A percentile compares a stretch with the other conserved stretches of the same genome.
phyloP scores from a whole-genome alignment of 2,888 invertebrate species.

The Agelastica alni region DNA sequence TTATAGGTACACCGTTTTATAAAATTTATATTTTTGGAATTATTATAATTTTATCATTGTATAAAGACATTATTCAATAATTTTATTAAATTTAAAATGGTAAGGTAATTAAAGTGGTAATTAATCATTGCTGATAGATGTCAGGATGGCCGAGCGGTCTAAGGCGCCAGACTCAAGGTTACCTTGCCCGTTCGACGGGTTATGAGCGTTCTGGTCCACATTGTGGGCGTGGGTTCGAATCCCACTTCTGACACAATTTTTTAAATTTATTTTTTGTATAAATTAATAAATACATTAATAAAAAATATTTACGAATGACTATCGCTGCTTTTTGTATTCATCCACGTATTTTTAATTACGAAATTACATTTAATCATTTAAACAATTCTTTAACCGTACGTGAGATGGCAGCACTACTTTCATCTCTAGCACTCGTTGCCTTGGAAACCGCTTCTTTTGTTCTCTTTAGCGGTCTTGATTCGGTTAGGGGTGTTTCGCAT shows the following conservation, averaged over 20 bases:
- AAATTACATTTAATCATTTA: constrained; percentile 18
- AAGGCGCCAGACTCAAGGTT: constrained; percentile 68
- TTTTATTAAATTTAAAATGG: no score
- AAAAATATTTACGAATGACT: not conserved
- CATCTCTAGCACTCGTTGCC: constrained; percentile 45
- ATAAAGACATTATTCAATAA: no score
- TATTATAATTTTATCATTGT: no score
- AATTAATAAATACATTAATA: constrained; percentile 1
- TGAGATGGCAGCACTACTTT: constrained; percentile 42
- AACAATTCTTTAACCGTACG: no score
- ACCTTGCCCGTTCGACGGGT: constrained; percentile 39
- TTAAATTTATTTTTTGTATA: no score
- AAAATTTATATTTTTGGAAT: no score
- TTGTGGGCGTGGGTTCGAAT: constrained; percentile 59
- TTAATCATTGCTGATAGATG: no score
- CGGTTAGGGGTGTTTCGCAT: constrained; percentile 39
- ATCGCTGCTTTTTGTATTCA: not conserved
- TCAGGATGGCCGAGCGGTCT: constrained; percentile 91
- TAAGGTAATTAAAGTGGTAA: no score
- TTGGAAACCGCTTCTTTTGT: constrained; percentile 56
- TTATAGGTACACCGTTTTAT: no score
- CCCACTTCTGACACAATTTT: constrained; percentile 50
- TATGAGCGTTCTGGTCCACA: constrained; percentile 56
- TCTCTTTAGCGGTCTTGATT: constrained; percentile 46
- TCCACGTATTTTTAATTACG: not conserved